Conservation (phyloP, 2,888 invertebrate genomes). For the Ormyrus nitidulus region DNA sequence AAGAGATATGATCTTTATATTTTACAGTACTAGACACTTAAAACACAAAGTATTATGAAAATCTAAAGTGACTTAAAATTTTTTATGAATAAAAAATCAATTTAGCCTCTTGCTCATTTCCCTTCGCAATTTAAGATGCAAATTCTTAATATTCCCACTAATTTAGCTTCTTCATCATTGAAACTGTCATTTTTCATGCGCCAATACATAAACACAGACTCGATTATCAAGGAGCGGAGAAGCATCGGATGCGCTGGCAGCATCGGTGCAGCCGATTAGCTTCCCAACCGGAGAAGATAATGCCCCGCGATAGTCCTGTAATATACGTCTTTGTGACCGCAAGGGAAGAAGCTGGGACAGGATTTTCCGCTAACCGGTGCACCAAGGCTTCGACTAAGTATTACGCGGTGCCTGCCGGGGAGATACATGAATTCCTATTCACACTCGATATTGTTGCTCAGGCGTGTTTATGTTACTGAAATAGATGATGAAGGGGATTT, state of each 20-base stretch:
- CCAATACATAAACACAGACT: too few relatives aligned
- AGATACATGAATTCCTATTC: constrained; percentile 40
- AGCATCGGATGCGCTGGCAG: neutral
- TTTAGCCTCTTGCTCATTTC: neutral
- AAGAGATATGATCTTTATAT: too few relatives aligned
- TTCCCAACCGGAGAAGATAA: constrained; percentile 16
- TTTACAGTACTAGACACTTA: too few relatives aligned
- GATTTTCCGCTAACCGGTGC: constrained; percentile 32
- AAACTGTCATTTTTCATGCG: neutral
- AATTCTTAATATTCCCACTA: too few relatives aligned
- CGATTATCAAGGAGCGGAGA: too few relatives aligned
- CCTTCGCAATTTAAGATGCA: neutral
- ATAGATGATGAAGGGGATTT: neutral
- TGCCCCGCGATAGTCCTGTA: constrained; percentile 28
- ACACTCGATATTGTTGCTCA: constrained; percentile 20
- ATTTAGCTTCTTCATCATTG: too few relatives aligned
- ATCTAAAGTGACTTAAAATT: too few relatives aligned
- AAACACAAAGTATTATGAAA: too few relatives aligned
- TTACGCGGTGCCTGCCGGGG: constrained; percentile 14
- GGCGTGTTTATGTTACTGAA: neutral
- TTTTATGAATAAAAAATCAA: too few relatives aligned
- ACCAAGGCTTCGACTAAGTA: constrained; percentile 21
- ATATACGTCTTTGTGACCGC: constrained; percentile 18
- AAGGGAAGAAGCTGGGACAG: neutral
- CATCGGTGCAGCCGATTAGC: constrained; percentile 9